Conservation (phyloP, 2,888 invertebrate species). For the Magallana nippona region DNA sequence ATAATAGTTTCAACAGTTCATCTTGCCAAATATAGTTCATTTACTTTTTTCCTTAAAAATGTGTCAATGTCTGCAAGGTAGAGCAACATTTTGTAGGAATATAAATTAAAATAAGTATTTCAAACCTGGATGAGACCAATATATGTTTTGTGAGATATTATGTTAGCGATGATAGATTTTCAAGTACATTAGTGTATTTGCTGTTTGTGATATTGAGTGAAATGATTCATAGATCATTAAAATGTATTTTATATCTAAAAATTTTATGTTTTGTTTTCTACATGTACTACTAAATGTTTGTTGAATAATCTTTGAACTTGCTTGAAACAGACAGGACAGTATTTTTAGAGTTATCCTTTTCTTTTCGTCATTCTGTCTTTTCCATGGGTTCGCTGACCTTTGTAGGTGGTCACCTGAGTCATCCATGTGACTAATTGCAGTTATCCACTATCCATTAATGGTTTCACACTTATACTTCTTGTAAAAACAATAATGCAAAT, state of each 20-base stretch:
- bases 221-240: slow-evolving; percentile 8
- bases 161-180: not conserved
- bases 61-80: not conserved
- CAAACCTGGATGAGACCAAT: not conserved
- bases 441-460: no score
- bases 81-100: not conserved
- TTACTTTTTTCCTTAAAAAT: not conserved
- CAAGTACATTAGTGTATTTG: not conserved
- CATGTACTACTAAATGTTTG: not conserved
- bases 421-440: no score
- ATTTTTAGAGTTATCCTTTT: no score
- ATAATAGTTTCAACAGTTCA: not conserved
- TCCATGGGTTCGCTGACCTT: no score
- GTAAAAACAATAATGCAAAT: no score
- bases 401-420: no score
- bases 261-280: not conserved
- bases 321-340: no score
- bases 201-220: slow-evolving; percentile 30
- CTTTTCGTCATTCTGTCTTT: no score
- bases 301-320: no score
- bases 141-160: not conserved
- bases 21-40: not conserved
- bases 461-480: no score
- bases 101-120: not conserved
- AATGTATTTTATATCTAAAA: slow-evolving; percentile 4